These are phyloP conservation scores for Hippocampus barbouri DNA, from an alignment of 2,113 vertebrate genomes.

Conservation along the genomic window DNA sequence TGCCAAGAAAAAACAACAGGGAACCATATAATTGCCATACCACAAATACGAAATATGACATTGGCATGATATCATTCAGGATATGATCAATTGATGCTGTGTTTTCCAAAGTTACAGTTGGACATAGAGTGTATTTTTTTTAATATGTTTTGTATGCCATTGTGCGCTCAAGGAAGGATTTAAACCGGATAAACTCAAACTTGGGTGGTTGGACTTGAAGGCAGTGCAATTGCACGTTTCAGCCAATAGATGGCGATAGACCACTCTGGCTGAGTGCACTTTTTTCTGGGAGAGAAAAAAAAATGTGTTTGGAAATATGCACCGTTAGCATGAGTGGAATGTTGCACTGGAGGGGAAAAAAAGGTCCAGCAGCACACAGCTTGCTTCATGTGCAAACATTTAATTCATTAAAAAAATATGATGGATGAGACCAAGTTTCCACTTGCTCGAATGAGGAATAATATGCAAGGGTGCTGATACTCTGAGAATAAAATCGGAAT, in stretches of 20 bases:
- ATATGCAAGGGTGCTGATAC: constrained; percentile 10
- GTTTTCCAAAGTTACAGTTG: not conserved
- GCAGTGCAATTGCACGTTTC: not conserved
- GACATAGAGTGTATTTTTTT: not conserved
- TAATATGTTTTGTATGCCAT: not conserved
- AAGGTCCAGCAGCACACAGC: constrained; percentile 13
- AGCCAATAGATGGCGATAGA: constrained; percentile 56
- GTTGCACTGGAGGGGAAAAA: constrained; percentile 21
- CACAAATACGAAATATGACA: not conserved
- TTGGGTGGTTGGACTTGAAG: too few relatives aligned
- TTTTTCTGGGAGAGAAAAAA: not conserved
- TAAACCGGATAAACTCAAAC: too few relatives aligned
- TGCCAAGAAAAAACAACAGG: constrained; percentile 58
- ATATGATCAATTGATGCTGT: not conserved
- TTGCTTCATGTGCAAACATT: constrained; percentile 49
- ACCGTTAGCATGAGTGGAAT: constrained; percentile 25
- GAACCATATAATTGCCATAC: constrained; percentile 12
- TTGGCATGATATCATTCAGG: not conserved
- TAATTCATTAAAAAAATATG: constrained; percentile 47
- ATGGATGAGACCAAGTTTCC: constrained; percentile 57
- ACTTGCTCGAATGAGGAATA: constrained; percentile 20
- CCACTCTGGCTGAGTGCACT: not conserved
- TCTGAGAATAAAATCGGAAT: not conserved
- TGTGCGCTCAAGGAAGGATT: not conserved
- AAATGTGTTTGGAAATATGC: constrained; percentile 13